Percentiles rank a stretch among this genome's conserved stretches.
phyloP scores from a whole-genome alignment of 92 coral and sea anemone genomes.

The Desmophyllum pertusum region DNA sequence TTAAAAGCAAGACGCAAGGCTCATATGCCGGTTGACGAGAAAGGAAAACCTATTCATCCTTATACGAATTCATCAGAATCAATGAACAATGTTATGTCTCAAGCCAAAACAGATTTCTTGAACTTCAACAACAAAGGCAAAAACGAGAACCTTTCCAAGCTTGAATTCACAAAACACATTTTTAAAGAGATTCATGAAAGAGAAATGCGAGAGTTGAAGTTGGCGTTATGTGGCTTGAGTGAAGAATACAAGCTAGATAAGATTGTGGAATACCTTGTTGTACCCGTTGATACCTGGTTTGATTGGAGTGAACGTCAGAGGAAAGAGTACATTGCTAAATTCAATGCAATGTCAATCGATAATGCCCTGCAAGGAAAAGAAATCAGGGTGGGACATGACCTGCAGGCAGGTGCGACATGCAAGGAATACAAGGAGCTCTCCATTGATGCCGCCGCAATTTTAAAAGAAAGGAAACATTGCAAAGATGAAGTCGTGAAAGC shows the following conservation, averaged over 20 bases:
- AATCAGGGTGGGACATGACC: constrained; percentile 28
- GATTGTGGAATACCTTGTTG: constrained; percentile 36
- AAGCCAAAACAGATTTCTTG: constrained; percentile 53
- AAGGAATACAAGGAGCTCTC: constrained; percentile 36
- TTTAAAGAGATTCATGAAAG: constrained; percentile 60
- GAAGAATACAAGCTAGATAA: constrained; percentile 43
- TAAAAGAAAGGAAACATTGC: constrained; percentile 14
- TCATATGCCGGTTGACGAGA: constrained; percentile 48
- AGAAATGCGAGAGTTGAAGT: constrained; percentile 55
- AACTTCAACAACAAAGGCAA: constrained; percentile 51
- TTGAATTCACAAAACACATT: constrained; percentile 59
- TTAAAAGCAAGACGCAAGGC: constrained; percentile 60
- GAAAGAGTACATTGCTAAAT: constrained; percentile 32
- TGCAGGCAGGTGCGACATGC: background rate
- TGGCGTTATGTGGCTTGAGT: constrained; percentile 55
- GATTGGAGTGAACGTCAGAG: constrained; percentile 43
- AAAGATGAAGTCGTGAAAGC: constrained; percentile 21
- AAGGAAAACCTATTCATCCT: constrained; percentile 61
- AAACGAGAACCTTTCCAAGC: constrained; percentile 59
- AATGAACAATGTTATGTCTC: constrained; percentile 67
- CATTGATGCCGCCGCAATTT: constrained; percentile 3
- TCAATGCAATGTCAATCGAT: constrained; percentile 47
- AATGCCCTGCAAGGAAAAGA: constrained; percentile 45
- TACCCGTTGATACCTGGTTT: constrained; percentile 50
- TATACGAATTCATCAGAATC: constrained; percentile 64